Evolutionary conservation across 1,140 invertebrate species (phyloP), one percentile per base, ranked within the genome.

Genomic region (Laupala kohalensis): DNA sequence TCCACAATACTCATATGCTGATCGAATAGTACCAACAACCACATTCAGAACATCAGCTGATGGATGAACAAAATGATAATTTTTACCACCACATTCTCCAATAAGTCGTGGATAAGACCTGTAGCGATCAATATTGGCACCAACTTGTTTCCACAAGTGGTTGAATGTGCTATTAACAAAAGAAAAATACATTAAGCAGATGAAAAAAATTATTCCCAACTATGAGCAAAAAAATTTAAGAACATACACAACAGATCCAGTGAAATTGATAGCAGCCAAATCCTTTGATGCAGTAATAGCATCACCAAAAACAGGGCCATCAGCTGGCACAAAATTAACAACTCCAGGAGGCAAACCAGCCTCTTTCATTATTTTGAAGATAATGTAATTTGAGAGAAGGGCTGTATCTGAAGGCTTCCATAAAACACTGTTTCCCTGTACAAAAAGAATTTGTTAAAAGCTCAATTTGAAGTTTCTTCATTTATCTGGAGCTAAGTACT

Each of bases 321-420:
- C 92, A 5, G 93, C 89, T 1, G 98, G 97, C 25, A 99, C 84
- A 81, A 99, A 99, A 81, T 98, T 99, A 2, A 99, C 95, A 28
- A 99, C 92, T 67, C 97, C 97, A 25, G 94, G 84, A 13, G 97
- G 97, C 29, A 99, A 86, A 53, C 95, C 96, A 6, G 93, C 95
- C 82, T 98, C 96, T 69, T 88, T 85, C 82, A 96, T 92, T 28
- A 96, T 92, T 81, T 98, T 92, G 78, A 91, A 99, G 69, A 97
- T 94, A 69, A 88, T 86, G 87, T 96, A 99, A 81, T 98, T 99
- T 13, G 96, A 98, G 2, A 99, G 84, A 12, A 99, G 79, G 27
- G 98, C 96, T 4, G 97, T 99, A 79, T 99, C 96, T 9, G 97
- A 99, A 1, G 98, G 97, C 81, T 99, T 99, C 97, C 97, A 99